Percentiles rank a stretch among this genome's conserved stretches.
Evolutionary conservation across 2,888 invertebrate genomes (phyloP).

Genomic region (Aleiodes alternator): DNA sequence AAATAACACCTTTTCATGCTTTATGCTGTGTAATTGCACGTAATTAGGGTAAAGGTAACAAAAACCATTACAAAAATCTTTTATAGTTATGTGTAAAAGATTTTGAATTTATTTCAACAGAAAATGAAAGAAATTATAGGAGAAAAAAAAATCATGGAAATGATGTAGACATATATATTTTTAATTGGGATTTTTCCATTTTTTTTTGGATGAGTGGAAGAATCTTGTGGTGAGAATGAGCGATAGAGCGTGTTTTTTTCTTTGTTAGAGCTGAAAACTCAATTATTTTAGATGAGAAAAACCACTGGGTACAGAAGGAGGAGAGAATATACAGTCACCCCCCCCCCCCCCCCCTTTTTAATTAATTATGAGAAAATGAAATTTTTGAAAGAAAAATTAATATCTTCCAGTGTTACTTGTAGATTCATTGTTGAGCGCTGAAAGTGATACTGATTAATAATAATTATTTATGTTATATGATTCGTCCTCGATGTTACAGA

Average conservation of each 20-base stretch:
- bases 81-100: slow-evolving; percentile 57
- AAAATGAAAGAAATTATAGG: slow-evolving; percentile 38
- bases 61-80: slow-evolving; percentile 36
- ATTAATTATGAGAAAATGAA: slow-evolving; percentile 24
- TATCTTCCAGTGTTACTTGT: slow-evolving; percentile 74
- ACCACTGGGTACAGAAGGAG: slow-evolving; percentile 54
- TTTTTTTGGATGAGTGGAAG: slow-evolving; percentile 53
- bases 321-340: slow-evolving; percentile 56
- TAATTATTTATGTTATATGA: slow-evolving; percentile 73
- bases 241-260: slow-evolving; percentile 37
- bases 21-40: slow-evolving; percentile 65
- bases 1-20: slow-evolving; percentile 70
- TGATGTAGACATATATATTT: no score
- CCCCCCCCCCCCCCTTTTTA: slow-evolving; percentile 49
- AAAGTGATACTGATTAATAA: slow-evolving; percentile 74
- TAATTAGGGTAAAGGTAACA: slow-evolving; percentile 49
- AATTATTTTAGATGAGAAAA: slow-evolving; percentile 32
- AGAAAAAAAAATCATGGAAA: slow-evolving; percentile 20
- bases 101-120: slow-evolving; percentile 6
- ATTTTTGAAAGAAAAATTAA: slow-evolving; percentile 57
- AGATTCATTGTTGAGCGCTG: slow-evolving; percentile 74
- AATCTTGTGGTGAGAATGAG: slow-evolving; percentile 48
- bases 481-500: slow-evolving; percentile 75
- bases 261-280: slow-evolving; percentile 28
- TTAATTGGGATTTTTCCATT: no score